phyloP scores from a whole-genome alignment of 2,888 invertebrate genomes.

The Temnothorax rugatulus region DNA sequence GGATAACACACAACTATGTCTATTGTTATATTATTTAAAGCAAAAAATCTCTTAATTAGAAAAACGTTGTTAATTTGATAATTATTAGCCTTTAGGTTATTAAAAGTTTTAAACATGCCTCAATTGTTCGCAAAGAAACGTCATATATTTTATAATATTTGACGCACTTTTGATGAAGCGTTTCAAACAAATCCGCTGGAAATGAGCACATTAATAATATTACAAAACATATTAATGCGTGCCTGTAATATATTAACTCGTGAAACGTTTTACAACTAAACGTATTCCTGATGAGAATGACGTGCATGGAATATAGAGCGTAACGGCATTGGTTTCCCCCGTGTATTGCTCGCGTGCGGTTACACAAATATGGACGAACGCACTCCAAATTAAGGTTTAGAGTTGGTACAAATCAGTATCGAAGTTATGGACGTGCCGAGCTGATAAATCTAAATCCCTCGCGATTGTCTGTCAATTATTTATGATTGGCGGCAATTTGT shows the following conservation, averaged over 20 bases:
- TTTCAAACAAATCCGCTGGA: constrained; percentile 22
- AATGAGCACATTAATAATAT: constrained; percentile 45
- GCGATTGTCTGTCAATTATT: constrained; percentile 85
- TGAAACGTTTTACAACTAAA: constrained; percentile 48
- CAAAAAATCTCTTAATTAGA: neutral
- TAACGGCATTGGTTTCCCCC: constrained; percentile 36
- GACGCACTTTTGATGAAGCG: constrained; percentile 9
- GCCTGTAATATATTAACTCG: constrained; percentile 14
- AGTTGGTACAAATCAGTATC: constrained; percentile 68
- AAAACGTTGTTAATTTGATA: constrained; percentile 8
- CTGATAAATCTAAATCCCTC: constrained; percentile 76
- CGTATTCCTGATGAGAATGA: constrained; percentile 51
- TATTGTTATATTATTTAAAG: neutral
- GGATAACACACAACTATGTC: neutral
- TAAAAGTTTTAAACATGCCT: neutral
- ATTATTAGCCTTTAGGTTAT: neutral
- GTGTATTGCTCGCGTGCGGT: constrained; percentile 47
- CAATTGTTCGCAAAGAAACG: neutral
- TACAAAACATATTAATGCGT: constrained; percentile 48
- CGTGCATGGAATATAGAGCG: constrained; percentile 43
- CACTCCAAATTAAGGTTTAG: constrained; percentile 67
- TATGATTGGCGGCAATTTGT: constrained; percentile 84
- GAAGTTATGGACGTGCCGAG: constrained; percentile 67
- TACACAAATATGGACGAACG: constrained; percentile 60
- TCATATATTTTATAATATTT: constrained; percentile 21